These are phyloP conservation scores for Nomia melanderi DNA, from an alignment of 1,140 invertebrate species.

Conservation along the genomic window DNA sequence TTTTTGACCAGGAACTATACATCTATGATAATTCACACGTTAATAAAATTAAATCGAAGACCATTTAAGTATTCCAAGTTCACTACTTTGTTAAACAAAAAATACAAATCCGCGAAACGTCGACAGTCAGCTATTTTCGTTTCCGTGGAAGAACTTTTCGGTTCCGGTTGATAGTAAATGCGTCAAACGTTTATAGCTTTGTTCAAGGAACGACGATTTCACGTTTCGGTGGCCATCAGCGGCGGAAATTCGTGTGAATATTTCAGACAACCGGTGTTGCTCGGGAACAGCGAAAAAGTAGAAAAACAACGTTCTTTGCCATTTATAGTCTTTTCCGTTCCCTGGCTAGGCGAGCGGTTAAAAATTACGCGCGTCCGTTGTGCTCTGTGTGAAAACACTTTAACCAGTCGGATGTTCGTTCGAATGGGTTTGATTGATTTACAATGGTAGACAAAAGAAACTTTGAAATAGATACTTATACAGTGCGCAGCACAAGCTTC, in stretches of 20 bases:
- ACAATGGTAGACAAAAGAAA: neutral
- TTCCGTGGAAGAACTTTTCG: neutral
- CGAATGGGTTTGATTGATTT: neutral
- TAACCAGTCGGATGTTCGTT: neutral
- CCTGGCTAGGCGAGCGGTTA: neutral
- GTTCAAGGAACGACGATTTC: slow-evolving; percentile 2
- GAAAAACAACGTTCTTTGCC: neutral
- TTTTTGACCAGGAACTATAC: too few relatives aligned
- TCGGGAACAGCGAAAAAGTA: neutral
- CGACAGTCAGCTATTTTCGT: neutral
- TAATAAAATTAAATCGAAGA: too few relatives aligned
- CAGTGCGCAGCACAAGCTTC: too few relatives aligned
- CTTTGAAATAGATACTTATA: too few relatives aligned
- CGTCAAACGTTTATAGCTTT: neutral
- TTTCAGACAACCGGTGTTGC: neutral
- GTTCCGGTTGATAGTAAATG: neutral
- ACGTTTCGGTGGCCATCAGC: neutral
- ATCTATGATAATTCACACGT: too few relatives aligned
- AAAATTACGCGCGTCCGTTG: neutral
- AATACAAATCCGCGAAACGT: too few relatives aligned
- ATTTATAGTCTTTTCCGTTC: neutral
- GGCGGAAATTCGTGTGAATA: slow-evolving; percentile 8
- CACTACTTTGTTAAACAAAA: too few relatives aligned
- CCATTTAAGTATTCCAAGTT: too few relatives aligned
- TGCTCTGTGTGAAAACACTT: neutral